Evolutionary conservation across 2,888 invertebrate species (phyloP), one percentile per base, ranked within the genome.

Genomic region (Synergus itoensis): DNA sequence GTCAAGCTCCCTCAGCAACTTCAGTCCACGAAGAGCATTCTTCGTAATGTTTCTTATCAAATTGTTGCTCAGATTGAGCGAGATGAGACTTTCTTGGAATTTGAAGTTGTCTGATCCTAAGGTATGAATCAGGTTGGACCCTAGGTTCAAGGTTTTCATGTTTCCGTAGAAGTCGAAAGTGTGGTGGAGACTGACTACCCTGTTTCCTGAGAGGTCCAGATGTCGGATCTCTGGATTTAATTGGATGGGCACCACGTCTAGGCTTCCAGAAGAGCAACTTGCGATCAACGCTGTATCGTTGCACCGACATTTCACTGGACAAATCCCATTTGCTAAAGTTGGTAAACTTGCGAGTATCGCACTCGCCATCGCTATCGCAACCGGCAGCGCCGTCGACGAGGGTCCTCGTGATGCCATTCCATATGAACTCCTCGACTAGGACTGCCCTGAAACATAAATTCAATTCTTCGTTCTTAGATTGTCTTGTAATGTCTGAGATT

Each of bases 181-280:
- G 91, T 96, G 96, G 84, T 96, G 95, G 9, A 98, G 94, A 89
- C 95, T 95, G 89, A 95, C 94, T 89, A 98, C 97, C 86, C 95
- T 95, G 92, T 98, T 98, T 90, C 95, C 94, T n/a, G 96, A 96
- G 80, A 98, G 94, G 90, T 96, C 96, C 89, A 98, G 96, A 92
- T 96, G 95, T 77, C 95, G 95, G 76, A 97, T 95, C 91, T 97
- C 97, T 62, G 98, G 98, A 92, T 98, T 98, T 85, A 98, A 94
- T 90, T 97, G 97, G 87, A 97, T 97, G 81, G 98, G 98, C 78
- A 98, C 96, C 87, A 97, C 96, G 91, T 97, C 97, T 85, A 98
- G 94, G 82, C 95, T 95, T 78, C 97, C 96, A 88, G 95, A 95
- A 85, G 95, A 95, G 92, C 98, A 98, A 84, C 95, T 94, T 43